Conservation (phyloP, 2,113 vertebrate species). For the Okapia johnstoni region DNA sequence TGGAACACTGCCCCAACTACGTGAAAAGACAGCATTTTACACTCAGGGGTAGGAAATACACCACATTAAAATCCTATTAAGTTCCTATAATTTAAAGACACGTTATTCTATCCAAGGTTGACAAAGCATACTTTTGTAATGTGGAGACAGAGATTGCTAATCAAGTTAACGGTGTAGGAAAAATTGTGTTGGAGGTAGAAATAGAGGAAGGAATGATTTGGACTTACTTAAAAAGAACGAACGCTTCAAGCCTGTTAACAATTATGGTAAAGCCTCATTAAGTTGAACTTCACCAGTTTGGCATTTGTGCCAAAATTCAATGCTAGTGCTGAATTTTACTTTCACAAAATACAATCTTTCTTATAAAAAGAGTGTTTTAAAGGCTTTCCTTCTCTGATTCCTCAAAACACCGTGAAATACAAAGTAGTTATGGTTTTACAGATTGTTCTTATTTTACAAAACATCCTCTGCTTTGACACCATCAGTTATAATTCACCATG, state of each 20-base stretch:
- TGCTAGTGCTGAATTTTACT: not conserved
- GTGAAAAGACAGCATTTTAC: not conserved
- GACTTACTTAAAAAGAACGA: constrained; percentile 39
- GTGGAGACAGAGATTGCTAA: not conserved
- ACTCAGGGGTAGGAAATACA: not conserved
- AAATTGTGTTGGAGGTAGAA: constrained; percentile 16
- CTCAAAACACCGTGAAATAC: not conserved
- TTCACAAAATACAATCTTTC: not conserved
- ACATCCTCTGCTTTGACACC: not conserved
- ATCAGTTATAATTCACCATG: not conserved
- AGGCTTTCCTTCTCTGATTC: not conserved
- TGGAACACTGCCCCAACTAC: not conserved
- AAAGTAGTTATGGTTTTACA: not conserved
- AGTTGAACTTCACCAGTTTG: not conserved
- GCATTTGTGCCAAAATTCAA: constrained; percentile 11
- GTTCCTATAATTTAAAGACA: constrained; percentile 15
- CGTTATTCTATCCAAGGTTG: not conserved
- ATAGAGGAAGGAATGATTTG: not conserved
- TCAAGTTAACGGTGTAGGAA: constrained; percentile 12
- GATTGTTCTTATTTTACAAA: not conserved
- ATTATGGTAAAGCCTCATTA: not conserved
- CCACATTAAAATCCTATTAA: not conserved
- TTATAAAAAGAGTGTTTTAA: not conserved
- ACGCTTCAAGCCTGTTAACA: not conserved
- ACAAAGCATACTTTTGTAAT: constrained; percentile 5